A percentile compares a stretch with the other conserved stretches of the same genome.
Conservation (phyloP, 2,113 vertebrate genomes). For the Nesogale talazaci region DNA sequence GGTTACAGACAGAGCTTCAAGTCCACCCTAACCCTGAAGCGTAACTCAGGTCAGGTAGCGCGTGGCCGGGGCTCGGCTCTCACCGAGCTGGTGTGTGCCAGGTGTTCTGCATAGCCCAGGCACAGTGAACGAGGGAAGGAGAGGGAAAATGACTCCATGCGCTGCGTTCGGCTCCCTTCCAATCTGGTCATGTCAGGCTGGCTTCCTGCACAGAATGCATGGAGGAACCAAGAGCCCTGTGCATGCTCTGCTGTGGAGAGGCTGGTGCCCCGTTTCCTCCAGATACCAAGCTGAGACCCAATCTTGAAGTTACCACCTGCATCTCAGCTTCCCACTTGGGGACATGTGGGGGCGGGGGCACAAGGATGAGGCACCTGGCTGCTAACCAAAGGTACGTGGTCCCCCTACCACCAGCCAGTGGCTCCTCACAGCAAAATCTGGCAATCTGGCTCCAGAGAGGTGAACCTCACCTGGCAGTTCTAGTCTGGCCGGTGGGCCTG, state of each 20-base stretch:
- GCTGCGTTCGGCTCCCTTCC: fast-evolving
- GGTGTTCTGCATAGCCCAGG: neutral
- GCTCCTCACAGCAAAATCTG: too few relatives aligned
- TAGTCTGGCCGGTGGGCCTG: too few relatives aligned
- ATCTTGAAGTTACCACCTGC: neutral
- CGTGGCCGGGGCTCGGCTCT: too few relatives aligned
- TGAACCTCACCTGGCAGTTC: too few relatives aligned
- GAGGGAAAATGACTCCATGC: neutral
- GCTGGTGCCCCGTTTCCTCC: neutral
- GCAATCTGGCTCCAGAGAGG: too few relatives aligned
- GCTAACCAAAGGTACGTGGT: neutral
- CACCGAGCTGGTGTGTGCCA: too few relatives aligned
- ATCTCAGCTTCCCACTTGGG: too few relatives aligned
- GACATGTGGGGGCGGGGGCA: too few relatives aligned
- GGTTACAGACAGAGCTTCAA: too few relatives aligned
- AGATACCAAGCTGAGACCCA: neutral
- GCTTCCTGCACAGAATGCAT: neutral
- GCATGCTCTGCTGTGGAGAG: neutral
- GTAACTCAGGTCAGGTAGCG: too few relatives aligned
- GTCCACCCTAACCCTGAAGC: too few relatives aligned
- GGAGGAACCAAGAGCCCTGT: neutral
- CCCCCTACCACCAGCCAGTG: neutral
- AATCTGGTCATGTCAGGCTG: neutral
- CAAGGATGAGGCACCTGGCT: neutral
- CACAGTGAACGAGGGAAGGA: neutral